These are phyloP conservation scores for Sarotherodon lohbergeri DNA, from an alignment of 2,113 vertebrate species.

Conservation along the genomic window DNA sequence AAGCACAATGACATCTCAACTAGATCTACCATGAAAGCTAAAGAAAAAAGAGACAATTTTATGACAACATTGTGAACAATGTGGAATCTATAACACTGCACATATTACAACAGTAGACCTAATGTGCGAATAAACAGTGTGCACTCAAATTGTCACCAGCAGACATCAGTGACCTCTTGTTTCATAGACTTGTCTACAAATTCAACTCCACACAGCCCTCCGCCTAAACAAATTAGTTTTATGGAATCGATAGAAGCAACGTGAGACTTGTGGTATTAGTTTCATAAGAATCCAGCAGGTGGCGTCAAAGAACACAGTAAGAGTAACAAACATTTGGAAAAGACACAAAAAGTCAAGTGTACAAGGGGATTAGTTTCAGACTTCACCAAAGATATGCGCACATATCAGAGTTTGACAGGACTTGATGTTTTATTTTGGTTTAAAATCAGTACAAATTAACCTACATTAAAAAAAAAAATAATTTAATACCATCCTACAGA, in stretches of 20 bases:
- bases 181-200: background rate
- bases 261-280: constrained; percentile 12
- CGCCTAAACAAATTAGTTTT: background rate
- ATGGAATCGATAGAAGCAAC: background rate
- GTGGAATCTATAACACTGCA: background rate
- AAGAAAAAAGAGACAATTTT: background rate
- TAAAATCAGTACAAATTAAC: background rate
- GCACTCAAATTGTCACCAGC: background rate
- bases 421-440: background rate
- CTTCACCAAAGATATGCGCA: background rate
- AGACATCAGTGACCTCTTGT: background rate
- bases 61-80: background rate
- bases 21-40: background rate
- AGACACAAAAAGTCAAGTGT: background rate
- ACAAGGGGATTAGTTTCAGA: background rate
- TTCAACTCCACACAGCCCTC: background rate
- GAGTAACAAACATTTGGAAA: background rate
- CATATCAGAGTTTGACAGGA: background rate
- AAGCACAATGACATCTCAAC: background rate
- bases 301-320: constrained; percentile 75
- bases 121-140: background rate
- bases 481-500: background rate
- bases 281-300: constrained; percentile 77
- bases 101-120: background rate
- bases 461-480: background rate